These are phyloP conservation scores for Drosophila tsacasi DNA, from an alignment of 1,140 invertebrate species.

Conservation along the genomic window DNA sequence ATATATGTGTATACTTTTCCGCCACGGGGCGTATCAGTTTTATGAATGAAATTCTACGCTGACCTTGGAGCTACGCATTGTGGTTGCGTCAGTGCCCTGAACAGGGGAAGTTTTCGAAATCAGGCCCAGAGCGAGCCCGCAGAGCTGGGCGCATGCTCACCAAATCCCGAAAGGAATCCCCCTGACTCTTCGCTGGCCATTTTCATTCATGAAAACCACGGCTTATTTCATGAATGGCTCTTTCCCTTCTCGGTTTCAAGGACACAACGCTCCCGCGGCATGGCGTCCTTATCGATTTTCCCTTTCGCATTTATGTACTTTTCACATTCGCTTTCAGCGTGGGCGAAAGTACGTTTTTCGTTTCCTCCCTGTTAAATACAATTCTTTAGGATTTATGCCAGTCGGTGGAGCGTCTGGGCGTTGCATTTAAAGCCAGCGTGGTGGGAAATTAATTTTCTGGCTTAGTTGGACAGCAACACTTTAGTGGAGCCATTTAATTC, in stretches of 20 bases:
- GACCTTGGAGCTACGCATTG: constrained; percentile 72
- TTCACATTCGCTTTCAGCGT: constrained; percentile 44
- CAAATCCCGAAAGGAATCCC: constrained; percentile 6
- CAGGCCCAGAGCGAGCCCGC: not conserved
- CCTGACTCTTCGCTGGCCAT: constrained; percentile 23
- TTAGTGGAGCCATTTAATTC: not conserved
- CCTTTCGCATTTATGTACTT: constrained; percentile 37
- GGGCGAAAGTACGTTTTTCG: constrained; percentile 24
- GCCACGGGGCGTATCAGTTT: constrained; percentile 64
- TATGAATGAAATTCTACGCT: constrained; percentile 82
- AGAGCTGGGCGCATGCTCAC: constrained; percentile 45
- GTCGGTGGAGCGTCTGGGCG: not conserved
- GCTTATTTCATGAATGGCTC: constrained; percentile 68
- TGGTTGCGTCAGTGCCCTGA: constrained; percentile 70
- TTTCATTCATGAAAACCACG: constrained; percentile 64
- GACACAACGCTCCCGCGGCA: constrained; percentile 47
- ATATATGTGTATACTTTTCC: constrained; percentile 12
- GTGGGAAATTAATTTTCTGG: not conserved
- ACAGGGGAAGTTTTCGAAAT: constrained; percentile 53
- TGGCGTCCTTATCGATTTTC: constrained; percentile 74
- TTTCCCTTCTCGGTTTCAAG: constrained; percentile 58
- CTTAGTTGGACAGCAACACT: not conserved
- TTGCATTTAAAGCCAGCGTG: constrained; percentile 16
- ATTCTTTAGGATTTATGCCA: constrained; percentile 16
- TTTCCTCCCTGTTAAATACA: constrained; percentile 32